Base-by-base conservation (phyloP, 2,797 vertebrate species). In the Pangasius krempfi region DNA sequence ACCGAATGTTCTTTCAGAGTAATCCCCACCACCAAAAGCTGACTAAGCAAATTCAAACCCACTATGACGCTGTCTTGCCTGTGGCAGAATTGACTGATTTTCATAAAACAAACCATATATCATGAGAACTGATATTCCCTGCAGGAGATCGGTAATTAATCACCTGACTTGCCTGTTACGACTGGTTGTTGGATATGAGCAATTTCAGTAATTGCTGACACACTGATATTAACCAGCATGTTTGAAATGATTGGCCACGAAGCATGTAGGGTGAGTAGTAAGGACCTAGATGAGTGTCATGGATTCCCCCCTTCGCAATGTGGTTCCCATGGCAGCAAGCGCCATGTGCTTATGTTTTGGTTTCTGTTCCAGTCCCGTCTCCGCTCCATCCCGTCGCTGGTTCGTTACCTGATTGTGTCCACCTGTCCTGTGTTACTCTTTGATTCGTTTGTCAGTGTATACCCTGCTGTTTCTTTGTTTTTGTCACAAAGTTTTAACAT, bases 81-180 rank as follows among this genome's bases (percentile, higher is more conserved):
- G 62, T 68, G 47, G 58, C 27, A 22, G 52, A 22, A 25, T 64
- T 66, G 9, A 40, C 86, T 90, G 89, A 18, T 75, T 84, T 87
- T 70, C 60, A 68, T 90, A 84, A 91, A 88, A 81, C 82, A 84
- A 72, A 80, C 13, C 86, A 66, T 93, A 91, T 91, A 93, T 80
- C 30, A 37, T 37, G 18, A 58, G 54, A 37, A 25, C 12, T 27
- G 56, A 60, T 27, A 37, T 40, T 40, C 22, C 4, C 79, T 25
- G 33, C 33, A 27, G 79, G 33, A 82, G 22, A 44, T 80, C 20
- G 8, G 9, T 5, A n/a, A 37, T 80, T 37, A 37, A 22, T 80
- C 78, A 80, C 52, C 47, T 76, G 40, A 47, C 22, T 75, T 75
- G 40, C 40, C 40, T 75, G 22, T 75, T 75, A 75, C 72, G 4